Evolutionary conservation across 2,797 vertebrate genomes (phyloP), one percentile per base, ranked within the genome.

Genomic region (Nasua narica): DNA sequence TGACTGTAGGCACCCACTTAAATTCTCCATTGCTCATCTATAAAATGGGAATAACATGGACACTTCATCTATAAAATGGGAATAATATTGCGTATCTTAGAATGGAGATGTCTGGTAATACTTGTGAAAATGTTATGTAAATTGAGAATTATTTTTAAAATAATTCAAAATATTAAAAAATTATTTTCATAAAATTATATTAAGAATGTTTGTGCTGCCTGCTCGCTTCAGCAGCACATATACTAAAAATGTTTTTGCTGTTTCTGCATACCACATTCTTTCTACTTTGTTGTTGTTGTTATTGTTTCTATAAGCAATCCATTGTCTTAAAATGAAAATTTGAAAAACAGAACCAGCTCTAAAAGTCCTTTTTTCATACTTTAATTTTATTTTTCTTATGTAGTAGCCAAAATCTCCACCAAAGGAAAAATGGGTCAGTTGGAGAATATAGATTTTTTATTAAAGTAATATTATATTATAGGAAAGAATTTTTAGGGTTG

Each of bases 401-500:
- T 69, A 70, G 46, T 89, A 69, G 19, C 40, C 84, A 94, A 86
- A 95, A 84, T 82, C 5, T 89, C 40, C 5, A 69, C 21, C 46
- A 90, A 84, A 92, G 18, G 18, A 70, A 94, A 96, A 92, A 74
- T 81, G 94, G 94, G 83, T 91, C 69, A 95, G 46, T 43, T 91
- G 72, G 58, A 91, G 60, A 96, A 91, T n/a, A 94, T 14, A 90
- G 35, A 54, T 84, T 96, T 74, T 97, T 97, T 97, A 95, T 96
- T 93, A 96, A 97, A 96, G 62, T 62, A 96, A 91, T 97, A 94
- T 97, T n/a, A 88, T 4, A 65, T 46, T 72, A 94, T 86, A 96
- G 69, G 12, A n/a, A 43, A 94, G 87, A 87, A 43, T 16, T 25
- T 91, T 84, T 43, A 67, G 11, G 7, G 58, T 93, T 94, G 84